These are phyloP conservation scores for Oryzias javanicus DNA, from an alignment of 2,113 vertebrate genomes.

Conservation along the genomic window DNA sequence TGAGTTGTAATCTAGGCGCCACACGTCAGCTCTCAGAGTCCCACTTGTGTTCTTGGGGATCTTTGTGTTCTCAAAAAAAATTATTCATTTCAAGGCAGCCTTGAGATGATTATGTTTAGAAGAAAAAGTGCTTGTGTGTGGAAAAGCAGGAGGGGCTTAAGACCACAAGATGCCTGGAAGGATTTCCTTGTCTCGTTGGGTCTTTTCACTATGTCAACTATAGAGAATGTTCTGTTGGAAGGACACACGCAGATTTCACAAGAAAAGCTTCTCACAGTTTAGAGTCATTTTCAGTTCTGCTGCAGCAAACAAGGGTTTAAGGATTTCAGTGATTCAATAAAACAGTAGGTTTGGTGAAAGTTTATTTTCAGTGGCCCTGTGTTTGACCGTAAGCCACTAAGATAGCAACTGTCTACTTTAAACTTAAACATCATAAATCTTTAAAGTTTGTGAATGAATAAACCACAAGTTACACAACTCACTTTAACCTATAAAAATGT, in stretches of 20 bases:
- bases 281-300: slow-evolving; percentile 58
- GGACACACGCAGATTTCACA: slow-evolving; percentile 33
- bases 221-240: slow-evolving; percentile 54
- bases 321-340: slow-evolving; percentile 20
- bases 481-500: slow-evolving; percentile 2
- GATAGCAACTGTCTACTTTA: slow-evolving; percentile 27
- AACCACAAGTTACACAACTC: not conserved
- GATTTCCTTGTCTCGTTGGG: slow-evolving; percentile 30
- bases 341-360: slow-evolving; percentile 27
- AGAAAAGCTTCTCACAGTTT: slow-evolving; percentile 41
- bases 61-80: slow-evolving; percentile 22
- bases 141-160: slow-evolving; percentile 8
- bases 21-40: not conserved
- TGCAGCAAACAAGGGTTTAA: slow-evolving; percentile 35
- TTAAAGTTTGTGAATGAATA: slow-evolving; percentile 3
- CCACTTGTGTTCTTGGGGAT: slow-evolving; percentile 4
- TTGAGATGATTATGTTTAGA: slow-evolving; percentile 46
- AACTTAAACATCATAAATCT: slow-evolving; percentile 18
- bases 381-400: slow-evolving; percentile 9
- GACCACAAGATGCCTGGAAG: slow-evolving; percentile 37
- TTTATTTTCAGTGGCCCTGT: slow-evolving; percentile 23
- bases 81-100: slow-evolving; percentile 29
- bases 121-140: slow-evolving; percentile 4
- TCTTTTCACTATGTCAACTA: slow-evolving; percentile 54
- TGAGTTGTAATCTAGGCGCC: slow-evolving; percentile 1